Evolutionary conservation across 2,888 invertebrate genomes (phyloP).

Genomic region (Eudasyphora cyanicolor): DNA sequence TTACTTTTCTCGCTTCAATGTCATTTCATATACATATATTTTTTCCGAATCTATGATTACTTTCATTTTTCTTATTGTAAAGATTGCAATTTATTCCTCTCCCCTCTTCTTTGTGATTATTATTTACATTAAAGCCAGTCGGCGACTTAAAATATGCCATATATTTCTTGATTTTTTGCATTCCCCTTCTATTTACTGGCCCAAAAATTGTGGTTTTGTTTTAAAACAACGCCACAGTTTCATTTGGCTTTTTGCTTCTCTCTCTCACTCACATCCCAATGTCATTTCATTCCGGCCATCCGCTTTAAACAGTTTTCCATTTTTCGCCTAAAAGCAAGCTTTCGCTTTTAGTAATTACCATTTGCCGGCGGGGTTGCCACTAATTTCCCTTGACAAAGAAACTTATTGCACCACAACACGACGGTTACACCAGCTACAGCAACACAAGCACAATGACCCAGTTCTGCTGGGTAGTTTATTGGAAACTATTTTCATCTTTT

Average conservation of each 20-base stretch:
- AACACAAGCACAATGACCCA: constrained; percentile 22
- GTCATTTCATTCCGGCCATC: too few relatives aligned
- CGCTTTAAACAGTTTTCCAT: background rate
- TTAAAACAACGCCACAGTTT: background rate
- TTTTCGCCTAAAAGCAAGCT: background rate
- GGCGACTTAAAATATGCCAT: too few relatives aligned
- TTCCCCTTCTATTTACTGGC: too few relatives aligned
- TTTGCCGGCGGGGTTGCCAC: constrained; percentile 26
- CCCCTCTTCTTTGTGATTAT: too few relatives aligned
- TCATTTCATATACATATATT: too few relatives aligned
- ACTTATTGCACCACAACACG: constrained; percentile 13
- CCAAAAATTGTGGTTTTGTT: too few relatives aligned
- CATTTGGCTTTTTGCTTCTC: background rate
- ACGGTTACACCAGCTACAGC: background rate
- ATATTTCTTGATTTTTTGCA: too few relatives aligned
- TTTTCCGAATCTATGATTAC: too few relatives aligned
- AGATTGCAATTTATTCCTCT: too few relatives aligned
- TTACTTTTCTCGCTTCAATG: too few relatives aligned
- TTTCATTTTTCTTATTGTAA: too few relatives aligned
- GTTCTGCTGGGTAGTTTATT: constrained; percentile 22
- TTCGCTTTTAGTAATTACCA: constrained; percentile 21
- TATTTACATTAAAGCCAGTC: too few relatives aligned
- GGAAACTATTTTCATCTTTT: constrained; percentile 9
- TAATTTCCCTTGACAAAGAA: constrained; percentile 35
- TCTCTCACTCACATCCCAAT: background rate